Evolutionary conservation across 2,797 vertebrate species (phyloP).

Genomic region (Pangasius djambal): DNA sequence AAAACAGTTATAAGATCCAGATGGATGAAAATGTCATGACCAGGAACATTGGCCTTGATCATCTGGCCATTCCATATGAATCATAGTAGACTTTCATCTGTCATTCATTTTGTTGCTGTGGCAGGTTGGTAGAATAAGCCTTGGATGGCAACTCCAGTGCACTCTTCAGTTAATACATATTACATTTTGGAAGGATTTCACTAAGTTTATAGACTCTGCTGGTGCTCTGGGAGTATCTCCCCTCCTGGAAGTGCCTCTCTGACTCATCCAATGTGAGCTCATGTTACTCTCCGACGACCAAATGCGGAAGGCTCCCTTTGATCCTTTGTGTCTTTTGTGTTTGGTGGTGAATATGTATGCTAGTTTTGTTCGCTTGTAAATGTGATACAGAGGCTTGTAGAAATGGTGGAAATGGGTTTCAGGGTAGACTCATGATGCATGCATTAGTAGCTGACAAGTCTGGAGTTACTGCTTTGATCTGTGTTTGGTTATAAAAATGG

Average conservation of each 20-base stretch:
- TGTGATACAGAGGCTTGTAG: constrained; percentile 10
- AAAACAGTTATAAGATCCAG: constrained; percentile 72
- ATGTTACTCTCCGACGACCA: constrained; percentile 46
- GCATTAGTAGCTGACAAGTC: constrained; percentile 16
- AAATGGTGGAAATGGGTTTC: constrained; percentile 5
- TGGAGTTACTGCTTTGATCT: constrained; percentile 37
- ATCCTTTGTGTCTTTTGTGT: constrained; percentile 37
- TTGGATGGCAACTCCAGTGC: neutral
- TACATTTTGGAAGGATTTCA: neutral
- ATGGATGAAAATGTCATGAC: constrained; percentile 67
- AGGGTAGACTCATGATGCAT: neutral
- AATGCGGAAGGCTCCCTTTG: constrained; percentile 29
- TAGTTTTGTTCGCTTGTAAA: constrained; percentile 31
- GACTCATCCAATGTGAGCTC: constrained; percentile 49
- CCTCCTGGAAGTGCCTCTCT: constrained; percentile 39
- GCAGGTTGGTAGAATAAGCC: constrained; percentile 36
- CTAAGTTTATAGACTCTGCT: constrained; percentile 15
- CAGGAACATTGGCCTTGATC: constrained; percentile 67
- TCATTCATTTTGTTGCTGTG: constrained; percentile 51
- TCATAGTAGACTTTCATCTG: constrained; percentile 64
- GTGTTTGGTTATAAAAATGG: constrained; percentile 34
- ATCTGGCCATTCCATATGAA: constrained; percentile 65
- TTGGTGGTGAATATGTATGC: constrained; percentile 27
- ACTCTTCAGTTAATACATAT: constrained; percentile 7
- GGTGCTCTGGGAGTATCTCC: constrained; percentile 33